phyloP scores from a whole-genome alignment of 1,140 invertebrate genomes.

The Pseudomyrmex sp. region DNA sequence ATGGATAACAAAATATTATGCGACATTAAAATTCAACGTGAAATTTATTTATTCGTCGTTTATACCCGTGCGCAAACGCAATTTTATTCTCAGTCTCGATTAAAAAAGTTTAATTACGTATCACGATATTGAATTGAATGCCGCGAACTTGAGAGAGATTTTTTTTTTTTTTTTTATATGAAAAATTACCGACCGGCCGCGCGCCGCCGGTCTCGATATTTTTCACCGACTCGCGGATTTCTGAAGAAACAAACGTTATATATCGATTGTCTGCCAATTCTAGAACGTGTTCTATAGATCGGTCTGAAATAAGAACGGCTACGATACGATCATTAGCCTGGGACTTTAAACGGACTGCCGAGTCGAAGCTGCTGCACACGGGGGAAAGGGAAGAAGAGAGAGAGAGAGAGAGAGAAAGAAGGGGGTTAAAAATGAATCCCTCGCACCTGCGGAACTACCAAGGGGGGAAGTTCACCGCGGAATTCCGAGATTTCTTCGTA shows the following conservation, averaged over 20 bases:
- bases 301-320: conserved; percentile 33
- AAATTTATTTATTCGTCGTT: not conserved
- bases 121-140: not conserved
- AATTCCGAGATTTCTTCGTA: conserved; percentile 51
- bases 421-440: conserved; percentile 50
- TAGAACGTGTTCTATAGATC: conserved; percentile 52
- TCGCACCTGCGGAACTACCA: conserved; percentile 31
- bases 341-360: conserved; percentile 7
- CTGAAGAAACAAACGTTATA: conserved; percentile 4
- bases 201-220: no score
- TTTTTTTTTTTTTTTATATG: no score
- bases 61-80: not conserved
- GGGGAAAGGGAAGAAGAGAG: no score
- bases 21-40: not conserved
- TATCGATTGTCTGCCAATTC: conserved; percentile 48
- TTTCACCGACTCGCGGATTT: no score
- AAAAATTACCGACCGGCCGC: no score
- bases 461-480: not conserved
- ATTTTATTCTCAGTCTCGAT: not conserved
- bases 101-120: not conserved
- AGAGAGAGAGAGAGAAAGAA: no score
- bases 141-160: not conserved
- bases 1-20: not conserved
- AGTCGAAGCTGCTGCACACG: not conserved
- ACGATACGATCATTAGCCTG: conserved; percentile 53